Evolutionary conservation across 1,140 invertebrate genomes (phyloP), one percentile per base, ranked within the genome.

Genomic region (Lordiphosa stackelbergi): DNA sequence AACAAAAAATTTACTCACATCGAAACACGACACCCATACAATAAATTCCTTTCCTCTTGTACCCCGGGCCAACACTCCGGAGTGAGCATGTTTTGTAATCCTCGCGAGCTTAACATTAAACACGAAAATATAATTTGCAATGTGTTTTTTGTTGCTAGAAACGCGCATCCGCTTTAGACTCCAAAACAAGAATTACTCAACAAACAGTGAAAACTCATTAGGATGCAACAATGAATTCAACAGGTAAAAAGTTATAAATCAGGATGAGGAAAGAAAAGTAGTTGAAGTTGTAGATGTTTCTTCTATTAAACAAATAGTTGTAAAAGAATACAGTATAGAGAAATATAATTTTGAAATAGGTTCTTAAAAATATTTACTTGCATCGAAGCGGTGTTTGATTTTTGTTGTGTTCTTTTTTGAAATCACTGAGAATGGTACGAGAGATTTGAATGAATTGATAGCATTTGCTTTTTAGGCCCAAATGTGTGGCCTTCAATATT

Each of bases 41-140:
- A 11, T 24, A 35, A 19, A 13, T 37, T 34, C 34, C 16, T 31
- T 46, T 46, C 43, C 43, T 46, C 24, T 28, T 4, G 43, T 46
- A 31, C 24, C 43, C 43, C 24, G 6, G 6, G 22, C 11, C 22
- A 24, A 42, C 47, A 43, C 64, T 36, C 42, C 43, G 16, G 47
- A 48, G 55, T 31, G 48, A 12, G 61, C 7, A 42, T 61, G 53
- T 65, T 64, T 69, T 64, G 77, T 75, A 71, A 71, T 75, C 71
- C 75, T 69, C 63, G 63, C 56, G 71, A 83, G 77, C 77, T 83
- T 72, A 70, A 83, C 77, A 83, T 83, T 81, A 81, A 81, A 81
- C 75, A 81, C 75, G 72, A 83, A 81, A 81, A 81, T 81, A 81
- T 83, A 83, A 75, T 83, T 81, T 81, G 75, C 66, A 75, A 71